Base-by-base conservation (phyloP, 2,888 invertebrate species). In the Tiphia femorata region DNA sequence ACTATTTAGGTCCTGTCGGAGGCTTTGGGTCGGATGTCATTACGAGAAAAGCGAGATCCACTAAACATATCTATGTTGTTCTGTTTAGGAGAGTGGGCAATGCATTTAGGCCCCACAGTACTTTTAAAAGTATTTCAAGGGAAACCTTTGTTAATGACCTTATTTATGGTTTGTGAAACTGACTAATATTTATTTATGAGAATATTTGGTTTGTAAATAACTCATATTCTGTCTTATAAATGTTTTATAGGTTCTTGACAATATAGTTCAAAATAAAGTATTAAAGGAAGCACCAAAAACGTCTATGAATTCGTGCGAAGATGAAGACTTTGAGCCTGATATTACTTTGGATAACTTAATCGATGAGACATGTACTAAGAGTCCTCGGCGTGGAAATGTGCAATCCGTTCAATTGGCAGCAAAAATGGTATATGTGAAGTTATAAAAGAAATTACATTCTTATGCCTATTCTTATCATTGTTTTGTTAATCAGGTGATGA, bases 51-150 rank as follows among this genome's bases (percentile, higher is more conserved):
- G 47, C 79, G 80, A 17, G 77, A 77, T 37, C 88, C 93, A 54
- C 84, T 95, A 50, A 88, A 93, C 10, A 91, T 93, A 23, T 92
- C 95, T 0, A 86, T 97, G 69, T 88, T 97, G 74, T 89, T 97
- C 51, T 95, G 96, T 79, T 86, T 98, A 58, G 95, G 96, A 0
- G 97, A 97, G 84, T 97, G 96, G 91, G 96, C 96, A 50, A 95
- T 97, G 89, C 88, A 91, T 42, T 88, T 97, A 70, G 92, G 92
- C 0, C 89, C 89, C 0, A 76, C 84, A n/a, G 84, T 88, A 44
- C 85, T 93, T 64, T 82, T 92, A 78, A 85, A 87, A 30, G 85
- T 87, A 53, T 86, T 85, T 20, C 88, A 86, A 49, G 85, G 83
- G 19, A 86, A 85, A 64, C 83, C 87, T 41, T 78, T 89, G 21